Base-by-base conservation (phyloP, 2,113 vertebrate species). In the Bos javanicus region DNA sequence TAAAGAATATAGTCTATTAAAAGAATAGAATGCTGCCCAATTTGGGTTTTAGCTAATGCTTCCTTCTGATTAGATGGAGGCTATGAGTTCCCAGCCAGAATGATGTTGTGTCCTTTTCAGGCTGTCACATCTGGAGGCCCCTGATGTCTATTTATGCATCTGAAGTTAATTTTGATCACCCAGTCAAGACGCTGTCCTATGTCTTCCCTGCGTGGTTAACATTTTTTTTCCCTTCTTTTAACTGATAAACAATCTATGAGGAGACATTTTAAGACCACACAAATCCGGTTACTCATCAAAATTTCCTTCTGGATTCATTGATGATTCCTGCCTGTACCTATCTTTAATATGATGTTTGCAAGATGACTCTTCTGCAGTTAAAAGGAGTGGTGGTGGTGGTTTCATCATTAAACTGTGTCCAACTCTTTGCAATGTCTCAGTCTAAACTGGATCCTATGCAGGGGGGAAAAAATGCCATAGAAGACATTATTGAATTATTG, bases 311-410 rank as follows among this genome's bases (percentile, higher is more conserved):
- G 80, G 46, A 83, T 95, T 8, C 19, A 50, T 0, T 13, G 17
- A 90, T 52, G 33, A 71, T 81, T 88, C 74, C 67, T 94, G 36
- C 14, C 25, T 87, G 30, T 64, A 46, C n/a, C 30, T 85, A 26
- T 94, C 30, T 92, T 96, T 71, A 95, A 90, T 62, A 88, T 48
- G 71, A 87, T 90, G 48, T 90, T 26, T 92, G 33, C 17, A 80
- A 95, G 88, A 95, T 95, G 48, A 89, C 8, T 25, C 88, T 96
- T 85, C 36, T 95, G 17, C 11, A 90, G 43, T 60, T 91, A 90
- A 82, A 82, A 52, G 59, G 23, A 43, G 71, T 43, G 71, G 6
- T 76, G 39, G 36, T 76, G 71, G 39, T 43, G 71, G 23, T 43
- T 43, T 43, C 33, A 43, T 43, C 71, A 76, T 43, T 43, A 76